Conservation (phyloP, 2,888 invertebrate genomes). For the Listrodromus nycthemerus region DNA sequence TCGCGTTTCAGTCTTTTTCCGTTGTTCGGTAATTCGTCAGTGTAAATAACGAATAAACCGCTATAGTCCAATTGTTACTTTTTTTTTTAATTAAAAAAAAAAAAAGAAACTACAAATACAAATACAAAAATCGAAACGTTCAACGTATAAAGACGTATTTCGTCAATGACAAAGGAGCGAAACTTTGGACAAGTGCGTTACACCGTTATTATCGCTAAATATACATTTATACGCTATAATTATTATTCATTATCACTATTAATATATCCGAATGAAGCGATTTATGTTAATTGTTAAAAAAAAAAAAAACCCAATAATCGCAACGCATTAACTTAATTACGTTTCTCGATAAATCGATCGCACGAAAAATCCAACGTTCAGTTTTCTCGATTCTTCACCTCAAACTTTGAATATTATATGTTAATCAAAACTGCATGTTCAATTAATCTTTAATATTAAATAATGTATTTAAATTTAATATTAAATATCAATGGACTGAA, state of each 20-base stretch:
- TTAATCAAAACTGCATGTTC: too few species aligned
- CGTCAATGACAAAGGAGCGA: slow-evolving; percentile 74
- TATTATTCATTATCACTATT: slow-evolving; percentile 41
- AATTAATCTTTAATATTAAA: too few species aligned
- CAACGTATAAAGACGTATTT: slow-evolving; percentile 49
- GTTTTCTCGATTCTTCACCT: not conserved
- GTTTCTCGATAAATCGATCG: slow-evolving; percentile 19
- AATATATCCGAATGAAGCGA: slow-evolving; percentile 53
- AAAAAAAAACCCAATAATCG: slow-evolving; percentile 21
- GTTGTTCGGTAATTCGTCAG: slow-evolving; percentile 71
- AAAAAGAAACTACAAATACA: slow-evolving; percentile 17
- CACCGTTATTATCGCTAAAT: slow-evolving; percentile 45
- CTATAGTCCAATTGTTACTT: slow-evolving; percentile 39
- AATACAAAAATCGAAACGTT: slow-evolving; percentile 39
- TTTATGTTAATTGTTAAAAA: slow-evolving; percentile 37
- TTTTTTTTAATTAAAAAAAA: slow-evolving; percentile 5
- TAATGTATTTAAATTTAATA: not conserved
- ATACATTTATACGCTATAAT: slow-evolving; percentile 36
- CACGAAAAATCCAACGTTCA: not conserved
- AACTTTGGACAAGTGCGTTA: slow-evolving; percentile 78
- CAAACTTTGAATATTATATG: not conserved
- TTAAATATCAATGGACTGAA: too few species aligned
- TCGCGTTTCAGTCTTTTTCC: slow-evolving; percentile 78
- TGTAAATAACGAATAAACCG: slow-evolving; percentile 61
- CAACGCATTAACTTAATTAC: not conserved